These are phyloP conservation scores for Leucoraja erinaceus DNA, from an alignment of 2,113 vertebrate genomes.

Conservation along the genomic window DNA sequence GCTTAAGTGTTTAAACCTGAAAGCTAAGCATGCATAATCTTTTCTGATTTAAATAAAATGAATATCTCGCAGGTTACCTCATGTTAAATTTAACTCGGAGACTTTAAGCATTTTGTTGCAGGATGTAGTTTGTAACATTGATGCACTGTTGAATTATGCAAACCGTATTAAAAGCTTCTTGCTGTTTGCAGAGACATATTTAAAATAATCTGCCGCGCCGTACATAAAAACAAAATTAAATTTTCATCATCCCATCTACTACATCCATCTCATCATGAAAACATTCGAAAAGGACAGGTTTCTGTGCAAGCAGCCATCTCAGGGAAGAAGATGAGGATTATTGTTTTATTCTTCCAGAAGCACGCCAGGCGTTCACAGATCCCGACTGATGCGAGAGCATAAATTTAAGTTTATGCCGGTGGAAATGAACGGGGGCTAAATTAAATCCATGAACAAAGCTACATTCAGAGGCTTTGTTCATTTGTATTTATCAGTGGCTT, in stretches of 20 bases:
- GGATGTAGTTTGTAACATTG: constrained; percentile 30
- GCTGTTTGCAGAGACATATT: constrained; percentile 33
- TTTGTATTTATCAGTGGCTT: constrained; percentile 94
- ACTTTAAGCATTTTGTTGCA: constrained; percentile 37
- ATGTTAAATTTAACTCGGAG: constrained; percentile 33
- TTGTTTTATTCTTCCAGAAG: constrained; percentile 29
- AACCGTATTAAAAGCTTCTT: constrained; percentile 37
- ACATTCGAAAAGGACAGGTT: constrained; percentile 29
- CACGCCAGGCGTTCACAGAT: neutral
- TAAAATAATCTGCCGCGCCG: constrained; percentile 26
- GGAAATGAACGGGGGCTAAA: constrained; percentile 59
- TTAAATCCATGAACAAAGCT: constrained; percentile 75
- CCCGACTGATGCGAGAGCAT: constrained; percentile 32
- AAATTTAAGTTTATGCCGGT: constrained; percentile 33
- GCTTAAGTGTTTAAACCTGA: constrained; percentile 38
- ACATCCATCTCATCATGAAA: constrained; percentile 25
- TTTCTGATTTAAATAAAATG: constrained; percentile 37
- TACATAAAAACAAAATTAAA: constrained; percentile 37
- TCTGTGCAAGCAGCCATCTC: neutral
- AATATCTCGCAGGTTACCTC: constrained; percentile 31
- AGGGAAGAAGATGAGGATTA: neutral
- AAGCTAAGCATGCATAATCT: constrained; percentile 35
- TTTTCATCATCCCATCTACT: constrained; percentile 23
- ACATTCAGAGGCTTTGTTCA: constrained; percentile 69
- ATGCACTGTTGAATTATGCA: constrained; percentile 36